These are phyloP conservation scores for Adelognathus sp. DNA, from an alignment of 2,888 invertebrate species.

Conservation along the genomic window DNA sequence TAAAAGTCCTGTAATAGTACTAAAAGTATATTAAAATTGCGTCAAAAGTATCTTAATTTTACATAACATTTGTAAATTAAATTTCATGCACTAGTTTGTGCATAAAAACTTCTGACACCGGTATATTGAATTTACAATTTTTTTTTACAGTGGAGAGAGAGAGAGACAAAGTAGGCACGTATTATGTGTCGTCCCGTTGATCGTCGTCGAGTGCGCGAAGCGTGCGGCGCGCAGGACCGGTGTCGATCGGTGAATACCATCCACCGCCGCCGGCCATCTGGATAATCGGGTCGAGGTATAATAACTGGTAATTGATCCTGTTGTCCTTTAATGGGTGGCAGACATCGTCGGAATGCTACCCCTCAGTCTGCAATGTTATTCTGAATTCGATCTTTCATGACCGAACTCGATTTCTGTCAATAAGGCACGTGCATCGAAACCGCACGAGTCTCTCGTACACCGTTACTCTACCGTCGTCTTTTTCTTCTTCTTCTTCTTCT, in stretches of 20 bases:
- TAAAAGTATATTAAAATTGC: too few relatives aligned
- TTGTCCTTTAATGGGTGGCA: slow-evolving; percentile 50
- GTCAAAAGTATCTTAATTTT: too few relatives aligned
- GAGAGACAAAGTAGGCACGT: too few relatives aligned
- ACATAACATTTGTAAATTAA: too few relatives aligned
- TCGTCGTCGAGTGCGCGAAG: background rate
- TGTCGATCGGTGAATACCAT: background rate
- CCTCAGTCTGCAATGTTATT: background rate
- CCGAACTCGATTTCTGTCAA: background rate
- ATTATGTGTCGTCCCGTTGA: background rate
- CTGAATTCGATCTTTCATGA: background rate
- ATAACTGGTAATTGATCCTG: slow-evolving; percentile 57
- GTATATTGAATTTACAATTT: too few relatives aligned
- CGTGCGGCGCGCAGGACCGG: slow-evolving; percentile 13
- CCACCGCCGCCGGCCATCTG: slow-evolving; percentile 45
- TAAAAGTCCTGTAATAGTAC: too few relatives aligned
- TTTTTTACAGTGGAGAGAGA: too few relatives aligned
- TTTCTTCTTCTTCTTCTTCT: too few relatives aligned
- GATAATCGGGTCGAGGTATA: slow-evolving; percentile 56
- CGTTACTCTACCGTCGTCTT: background rate
- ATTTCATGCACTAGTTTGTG: too few relatives aligned
- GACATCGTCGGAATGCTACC: slow-evolving; percentile 42
- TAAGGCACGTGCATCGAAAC: background rate
- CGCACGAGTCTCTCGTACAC: background rate
- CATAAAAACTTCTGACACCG: too few relatives aligned